phyloP scores from a whole-genome alignment of 2,888 invertebrate genomes.

The Sarcophaga carnaria region DNA sequence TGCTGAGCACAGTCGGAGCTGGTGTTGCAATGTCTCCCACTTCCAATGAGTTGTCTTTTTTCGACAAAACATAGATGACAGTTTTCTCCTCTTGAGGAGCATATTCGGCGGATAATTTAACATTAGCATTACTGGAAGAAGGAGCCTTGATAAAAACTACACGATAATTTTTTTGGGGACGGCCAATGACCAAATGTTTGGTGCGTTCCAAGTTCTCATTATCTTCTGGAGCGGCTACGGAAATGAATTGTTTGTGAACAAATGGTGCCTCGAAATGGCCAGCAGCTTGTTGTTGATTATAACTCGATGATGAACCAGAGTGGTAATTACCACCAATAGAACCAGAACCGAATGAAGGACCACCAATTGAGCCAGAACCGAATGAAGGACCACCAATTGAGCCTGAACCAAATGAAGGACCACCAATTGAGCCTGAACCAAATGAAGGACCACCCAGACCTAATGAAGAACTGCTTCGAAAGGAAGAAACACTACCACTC shows the following conservation, averaged over 20 bases:
- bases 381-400: conserved; percentile 31
- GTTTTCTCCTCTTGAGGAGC: conserved; percentile 81
- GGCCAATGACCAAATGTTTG: conserved; percentile 78
- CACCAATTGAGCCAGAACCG: background rate
- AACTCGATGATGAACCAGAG: conserved; percentile 12
- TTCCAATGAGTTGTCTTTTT: conserved; percentile 78
- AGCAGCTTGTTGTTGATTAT: conserved; percentile 7
- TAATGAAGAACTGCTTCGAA: background rate
- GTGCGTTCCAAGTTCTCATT: conserved; percentile 72
- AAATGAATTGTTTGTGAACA: conserved; percentile 79
- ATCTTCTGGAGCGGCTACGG: conserved; percentile 80
- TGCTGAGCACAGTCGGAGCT: conserved; percentile 79
- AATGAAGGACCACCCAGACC: conserved; percentile 33
- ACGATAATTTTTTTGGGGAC: conserved; percentile 80
- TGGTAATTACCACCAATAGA: conserved; percentile 41
- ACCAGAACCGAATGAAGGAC: conserved; percentile 17
- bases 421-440: conserved; percentile 46
- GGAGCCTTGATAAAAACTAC: conserved; percentile 81
- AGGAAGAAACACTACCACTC: background rate
- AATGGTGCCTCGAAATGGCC: conserved; percentile 73
- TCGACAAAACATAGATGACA: conserved; percentile 80
- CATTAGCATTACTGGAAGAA: conserved; percentile 74
- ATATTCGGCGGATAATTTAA: conserved; percentile 78
- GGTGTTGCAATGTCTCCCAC: conserved; percentile 78
- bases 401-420: conserved; percentile 63